Evolutionary conservation across 2,113 vertebrate genomes (phyloP), one percentile per base, ranked within the genome.

Genomic region (Daubentonia madagascariensis): DNA sequence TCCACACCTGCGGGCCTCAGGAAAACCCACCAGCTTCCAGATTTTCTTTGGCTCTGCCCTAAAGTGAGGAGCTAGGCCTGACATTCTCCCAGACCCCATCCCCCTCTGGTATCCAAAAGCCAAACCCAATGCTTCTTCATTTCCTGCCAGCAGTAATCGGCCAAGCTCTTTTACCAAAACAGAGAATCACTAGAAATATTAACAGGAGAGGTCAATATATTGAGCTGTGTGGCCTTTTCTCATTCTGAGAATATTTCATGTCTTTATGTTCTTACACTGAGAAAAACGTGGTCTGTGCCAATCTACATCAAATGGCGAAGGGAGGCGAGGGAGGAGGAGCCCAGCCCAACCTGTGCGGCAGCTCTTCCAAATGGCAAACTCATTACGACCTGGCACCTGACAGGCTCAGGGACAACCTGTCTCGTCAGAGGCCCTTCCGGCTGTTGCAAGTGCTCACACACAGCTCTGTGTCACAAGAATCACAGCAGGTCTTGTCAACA

Each of bases 341-440:
- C 59, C 6, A 43, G n/a, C 14, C 9, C n/a, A 67, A 65, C 20
- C n/a, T 54, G 54, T 3, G 37, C 70, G 85, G 28, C 3, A 0
- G 61, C 52, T 40, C 91, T 98, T 90, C 97, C 89, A 97, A 89
- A 96, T 89, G 84, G 83, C 94, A 96, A 93, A 50, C 84, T 93
- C 86, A 32, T 97, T 84, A 95, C 2, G 13, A 73, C 52, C 86
- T 2, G 1, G 17, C 1, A 1, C 75, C 23, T 90, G 95, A 89
- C 54, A 92, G 86, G 52, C 73, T 75, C 28, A 4, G 43, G 22
- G 52, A 91, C 9, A 50, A 54, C 3, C 0, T 3, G 50, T 45
- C 85, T 50, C 48, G 37, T 92, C 87, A 73, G 61, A 68, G 57
- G 48, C 37, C 48, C 32, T 72, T 75, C 54, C 4, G 37, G 65